Conservation (phyloP, 2,797 vertebrate genomes). For the Typhlichthys eigenmanni region DNA sequence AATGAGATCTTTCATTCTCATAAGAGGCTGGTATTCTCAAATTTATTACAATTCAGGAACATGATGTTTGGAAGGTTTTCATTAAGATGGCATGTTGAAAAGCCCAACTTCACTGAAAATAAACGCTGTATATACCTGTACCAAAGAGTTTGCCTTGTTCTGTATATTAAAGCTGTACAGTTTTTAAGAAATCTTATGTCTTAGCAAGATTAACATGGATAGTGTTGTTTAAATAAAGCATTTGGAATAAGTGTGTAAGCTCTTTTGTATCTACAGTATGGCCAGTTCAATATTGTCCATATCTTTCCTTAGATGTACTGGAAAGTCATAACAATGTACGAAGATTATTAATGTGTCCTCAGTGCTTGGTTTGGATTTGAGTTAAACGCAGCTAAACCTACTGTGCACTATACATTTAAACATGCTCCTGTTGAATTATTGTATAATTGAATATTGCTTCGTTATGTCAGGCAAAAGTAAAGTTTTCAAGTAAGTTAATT, state of each 20-base stretch:
- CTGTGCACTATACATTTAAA: slow-evolving; percentile 66
- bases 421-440: slow-evolving; percentile 48
- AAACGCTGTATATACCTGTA: slow-evolving; percentile 81
- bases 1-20: slow-evolving; percentile 48
- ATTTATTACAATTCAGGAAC: slow-evolving; percentile 61
- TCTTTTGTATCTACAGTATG: slow-evolving; percentile 52
- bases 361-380: too few species aligned
- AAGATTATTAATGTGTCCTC: slow-evolving; percentile 26
- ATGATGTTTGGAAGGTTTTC: slow-evolving; percentile 58
- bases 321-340: slow-evolving; percentile 49
- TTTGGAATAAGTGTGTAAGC: slow-evolving; percentile 71
- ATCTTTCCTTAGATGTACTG: slow-evolving; percentile 55
- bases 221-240: slow-evolving; percentile 81
- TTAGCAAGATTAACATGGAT: slow-evolving; percentile 81
- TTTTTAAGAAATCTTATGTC: slow-evolving; percentile 84
- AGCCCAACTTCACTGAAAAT: slow-evolving; percentile 57
- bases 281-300: slow-evolving; percentile 58
- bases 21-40: slow-evolving; percentile 71
- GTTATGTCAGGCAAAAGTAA: slow-evolving; percentile 9
- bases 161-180: slow-evolving; percentile 85
- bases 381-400: too few species aligned
- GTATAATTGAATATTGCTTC: neutral
- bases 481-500: neutral
- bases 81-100: slow-evolving; percentile 50
- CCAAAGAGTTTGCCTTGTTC: slow-evolving; percentile 85